Evolutionary conservation across 2,888 invertebrate genomes (phyloP), one percentile per base, ranked within the genome.

Genomic region (Cistogaster globosa): DNA sequence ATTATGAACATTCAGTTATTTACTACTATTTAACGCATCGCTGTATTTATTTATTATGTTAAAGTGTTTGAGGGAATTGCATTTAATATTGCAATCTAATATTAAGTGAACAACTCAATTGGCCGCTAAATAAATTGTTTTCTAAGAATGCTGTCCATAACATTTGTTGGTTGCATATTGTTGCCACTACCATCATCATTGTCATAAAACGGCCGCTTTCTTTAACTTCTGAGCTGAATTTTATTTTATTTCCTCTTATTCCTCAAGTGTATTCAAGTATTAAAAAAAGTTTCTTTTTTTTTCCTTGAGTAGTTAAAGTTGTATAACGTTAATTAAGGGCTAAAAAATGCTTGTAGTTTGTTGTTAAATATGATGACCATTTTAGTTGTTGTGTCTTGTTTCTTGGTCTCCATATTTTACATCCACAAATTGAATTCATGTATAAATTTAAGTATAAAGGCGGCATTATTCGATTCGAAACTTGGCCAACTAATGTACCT

Each of bases 291-390:
- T 8, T 20, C 18, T 36, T 79, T 36, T n/a, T n/a, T 48, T 26
- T 48, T 12, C 9, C 20, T 36, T 26, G n/a, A 36, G 62, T 42
- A 69, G 62, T 63, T 78, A 77, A 77, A 79, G 76, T 83, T 62
- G 76, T 69, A 75, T 82, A 79, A 88, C 86, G 90, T 87, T 90
- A 90, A 90, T 90, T 90, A 90, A 89, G 90, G 90, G 89, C 87
- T 71, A 62, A 77, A 86, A 80, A 74, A 86, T 87, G 69, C 62
- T 80, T 84, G 74, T 77, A 79, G 75, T 77, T 83, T 68, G 55
- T 32, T 32, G 58, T 72, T 26, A 57, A 76, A 57, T 58, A 53
- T 78, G 62, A 45, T 69, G 62, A 45, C 71, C 69, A 71, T 71
- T 69, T 53, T 62, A 63, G n/a, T 63, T 57, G 51, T 26, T 62